phyloP scores from a whole-genome alignment of 2,797 vertebrate genomes.

The Onychomys arenicola region DNA sequence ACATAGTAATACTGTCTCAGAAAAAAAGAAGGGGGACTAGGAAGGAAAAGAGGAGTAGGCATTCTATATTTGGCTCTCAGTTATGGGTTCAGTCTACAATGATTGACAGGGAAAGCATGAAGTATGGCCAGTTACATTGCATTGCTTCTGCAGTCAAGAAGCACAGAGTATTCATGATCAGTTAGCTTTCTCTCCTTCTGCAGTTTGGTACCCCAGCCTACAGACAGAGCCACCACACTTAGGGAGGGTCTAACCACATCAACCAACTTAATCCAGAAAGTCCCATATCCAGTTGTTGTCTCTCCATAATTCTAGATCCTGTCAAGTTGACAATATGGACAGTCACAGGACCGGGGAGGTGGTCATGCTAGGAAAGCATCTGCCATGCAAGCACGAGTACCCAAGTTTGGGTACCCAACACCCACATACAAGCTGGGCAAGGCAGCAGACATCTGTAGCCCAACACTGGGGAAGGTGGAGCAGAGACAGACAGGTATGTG shows the following conservation, averaged over 20 bases:
- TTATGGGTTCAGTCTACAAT: background rate
- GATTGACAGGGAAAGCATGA: background rate
- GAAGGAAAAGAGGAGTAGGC: background rate
- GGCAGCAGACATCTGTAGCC: background rate
- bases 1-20: background rate
- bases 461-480: background rate
- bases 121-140: background rate
- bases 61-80: background rate
- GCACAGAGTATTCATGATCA: background rate
- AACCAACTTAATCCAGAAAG: background rate
- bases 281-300: background rate
- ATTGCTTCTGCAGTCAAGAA: background rate
- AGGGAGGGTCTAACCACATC: background rate
- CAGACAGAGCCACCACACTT: background rate
- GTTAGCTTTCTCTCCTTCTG: background rate
- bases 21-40: background rate
- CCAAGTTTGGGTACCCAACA: background rate
- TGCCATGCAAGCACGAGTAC: background rate
- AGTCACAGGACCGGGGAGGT: background rate
- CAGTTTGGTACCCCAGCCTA: background rate
- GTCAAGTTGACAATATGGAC: background rate
- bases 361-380: background rate
- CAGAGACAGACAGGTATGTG: background rate
- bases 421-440: background rate
- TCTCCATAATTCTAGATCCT: background rate